phyloP scores from a whole-genome alignment of 2,888 invertebrate species.

The Parnassius apollo region DNA sequence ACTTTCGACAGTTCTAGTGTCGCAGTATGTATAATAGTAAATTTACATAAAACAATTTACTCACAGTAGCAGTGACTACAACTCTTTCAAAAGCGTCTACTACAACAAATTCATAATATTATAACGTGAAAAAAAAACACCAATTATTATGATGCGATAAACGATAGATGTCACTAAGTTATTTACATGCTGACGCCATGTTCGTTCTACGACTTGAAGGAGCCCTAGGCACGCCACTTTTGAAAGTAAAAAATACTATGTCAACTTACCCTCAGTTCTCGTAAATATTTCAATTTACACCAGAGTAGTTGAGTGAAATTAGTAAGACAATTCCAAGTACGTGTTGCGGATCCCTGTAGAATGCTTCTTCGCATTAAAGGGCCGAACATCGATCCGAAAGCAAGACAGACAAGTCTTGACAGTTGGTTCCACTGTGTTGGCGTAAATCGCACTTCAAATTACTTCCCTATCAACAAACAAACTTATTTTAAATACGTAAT shows the following conservation, averaged over 20 bases:
- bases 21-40: slow-evolving; percentile 24
- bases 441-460: slow-evolving; percentile 36
- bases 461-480: slow-evolving; percentile 32
- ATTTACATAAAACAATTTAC: slow-evolving; percentile 1
- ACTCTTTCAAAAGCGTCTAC: slow-evolving; percentile 7
- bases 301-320: slow-evolving; percentile 82
- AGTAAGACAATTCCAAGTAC: slow-evolving; percentile 85
- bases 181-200: slow-evolving; percentile 80
- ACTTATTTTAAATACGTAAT: slow-evolving; percentile 15
- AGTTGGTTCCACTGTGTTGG: slow-evolving; percentile 58
- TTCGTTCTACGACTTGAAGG: slow-evolving; percentile 66
- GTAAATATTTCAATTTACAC: slow-evolving; percentile 81
- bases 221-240: slow-evolving; percentile 58
- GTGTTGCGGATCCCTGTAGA: slow-evolving; percentile 85
- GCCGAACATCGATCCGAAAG: slow-evolving; percentile 86
- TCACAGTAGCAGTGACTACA: slow-evolving; percentile 2
- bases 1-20: slow-evolving; percentile 36
- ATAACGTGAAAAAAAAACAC: slow-evolving; percentile 28
- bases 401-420: slow-evolving; percentile 59
- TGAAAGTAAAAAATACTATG: slow-evolving; percentile 40
- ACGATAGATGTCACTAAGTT: slow-evolving; percentile 62
- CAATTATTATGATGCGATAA: slow-evolving; percentile 38
- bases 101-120: slow-evolving; percentile 27
- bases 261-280: slow-evolving; percentile 75
- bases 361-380: slow-evolving; percentile 83